Conservation (phyloP, 1,140 invertebrate genomes). For the Hermetia illucens region DNA sequence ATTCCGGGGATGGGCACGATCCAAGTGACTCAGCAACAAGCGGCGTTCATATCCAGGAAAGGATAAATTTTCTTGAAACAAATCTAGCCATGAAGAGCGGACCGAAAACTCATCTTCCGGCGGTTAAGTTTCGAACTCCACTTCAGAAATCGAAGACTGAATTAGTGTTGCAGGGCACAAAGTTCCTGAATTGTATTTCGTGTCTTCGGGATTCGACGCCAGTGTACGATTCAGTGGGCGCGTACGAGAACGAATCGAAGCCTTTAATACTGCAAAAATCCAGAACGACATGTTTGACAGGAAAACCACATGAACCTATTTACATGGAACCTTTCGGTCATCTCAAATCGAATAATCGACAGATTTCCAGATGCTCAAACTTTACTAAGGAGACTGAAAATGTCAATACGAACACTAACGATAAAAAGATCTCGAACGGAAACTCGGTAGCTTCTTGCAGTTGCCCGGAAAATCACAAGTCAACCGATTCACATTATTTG, state of each 20-base stretch:
- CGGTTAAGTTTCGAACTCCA: background rate
- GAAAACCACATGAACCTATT: conserved; percentile 3
- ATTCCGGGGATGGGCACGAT: no score
- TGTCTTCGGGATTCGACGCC: background rate
- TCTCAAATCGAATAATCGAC: conserved; percentile 3
- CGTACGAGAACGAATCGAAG: background rate
- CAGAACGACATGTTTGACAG: background rate
- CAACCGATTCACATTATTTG: background rate
- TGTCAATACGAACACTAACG: no score
- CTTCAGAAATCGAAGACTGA: conserved; percentile 2
- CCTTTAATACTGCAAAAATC: background rate
- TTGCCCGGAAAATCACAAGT: background rate
- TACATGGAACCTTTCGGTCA: conserved; percentile 9
- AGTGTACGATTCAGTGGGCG: background rate
- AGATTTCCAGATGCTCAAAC: background rate
- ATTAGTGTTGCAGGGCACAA: background rate
- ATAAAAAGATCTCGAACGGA: background rate
- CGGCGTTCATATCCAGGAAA: no score
- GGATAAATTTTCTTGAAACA: background rate
- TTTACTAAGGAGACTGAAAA: background rate
- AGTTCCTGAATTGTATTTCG: conserved; percentile 2
- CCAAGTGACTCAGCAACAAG: no score
- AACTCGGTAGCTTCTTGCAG: background rate
- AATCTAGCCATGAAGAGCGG: background rate
- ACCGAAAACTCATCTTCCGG: no score